phyloP scores from a whole-genome alignment of 23 tunicate genomes.

The Halocynthia aurantium region DNA sequence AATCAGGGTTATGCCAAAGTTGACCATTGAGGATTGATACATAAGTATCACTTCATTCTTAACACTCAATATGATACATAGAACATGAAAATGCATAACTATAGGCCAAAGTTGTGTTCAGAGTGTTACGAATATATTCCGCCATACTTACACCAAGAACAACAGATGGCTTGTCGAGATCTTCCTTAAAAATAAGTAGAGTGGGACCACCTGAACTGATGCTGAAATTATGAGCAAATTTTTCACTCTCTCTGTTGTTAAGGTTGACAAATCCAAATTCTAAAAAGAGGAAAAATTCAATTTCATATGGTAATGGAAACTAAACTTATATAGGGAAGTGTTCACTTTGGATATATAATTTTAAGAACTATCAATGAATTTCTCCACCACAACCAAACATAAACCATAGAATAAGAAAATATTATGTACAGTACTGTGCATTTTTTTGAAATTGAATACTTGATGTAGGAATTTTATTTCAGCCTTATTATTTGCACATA shows the following conservation, averaged over 20 bases:
- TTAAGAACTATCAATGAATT: no score
- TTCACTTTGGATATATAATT: no score
- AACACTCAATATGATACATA: no score
- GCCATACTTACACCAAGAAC: conserved; percentile 39
- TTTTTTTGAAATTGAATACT: no score
- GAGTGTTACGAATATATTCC: not conserved
- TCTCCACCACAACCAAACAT: no score
- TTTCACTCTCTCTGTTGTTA: conserved; percentile 13
- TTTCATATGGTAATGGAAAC: no score
- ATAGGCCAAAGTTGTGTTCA: not conserved
- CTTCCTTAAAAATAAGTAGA: conserved; percentile 62
- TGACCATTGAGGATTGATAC: not conserved
- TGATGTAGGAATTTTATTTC: no score
- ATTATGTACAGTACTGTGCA: no score
- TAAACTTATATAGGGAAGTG: no score
- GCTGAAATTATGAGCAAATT: conserved; percentile 24
- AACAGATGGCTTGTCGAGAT: conserved; percentile 44
- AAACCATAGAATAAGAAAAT: no score
- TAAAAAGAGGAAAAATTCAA: conserved; percentile 17
- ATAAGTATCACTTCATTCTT: not conserved
- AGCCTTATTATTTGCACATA: no score
- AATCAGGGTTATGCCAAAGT: not conserved
- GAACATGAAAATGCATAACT: no score
- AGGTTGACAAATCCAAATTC: conserved; percentile 71
- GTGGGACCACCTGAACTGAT: conserved; percentile 49